Percentiles rank a stretch among this genome's conserved stretches.
These are phyloP conservation scores for Chiloscyllium punctatum DNA, from an alignment of 2,797 vertebrate genomes.

Conservation along the genomic window DNA sequence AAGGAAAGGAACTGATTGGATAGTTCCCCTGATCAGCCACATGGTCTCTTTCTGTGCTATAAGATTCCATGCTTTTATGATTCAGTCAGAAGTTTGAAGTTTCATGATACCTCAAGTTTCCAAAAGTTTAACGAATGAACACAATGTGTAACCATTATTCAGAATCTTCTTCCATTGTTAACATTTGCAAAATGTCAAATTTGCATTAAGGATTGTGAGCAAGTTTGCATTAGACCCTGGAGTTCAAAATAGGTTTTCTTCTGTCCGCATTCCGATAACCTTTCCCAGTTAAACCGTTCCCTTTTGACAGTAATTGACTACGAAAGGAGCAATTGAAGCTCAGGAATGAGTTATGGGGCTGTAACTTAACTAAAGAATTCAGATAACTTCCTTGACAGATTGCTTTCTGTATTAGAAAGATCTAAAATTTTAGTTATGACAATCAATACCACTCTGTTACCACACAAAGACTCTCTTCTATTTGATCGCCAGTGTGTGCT, in stretches of 20 bases:
- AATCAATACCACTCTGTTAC: not conserved
- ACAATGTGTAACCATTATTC: not conserved
- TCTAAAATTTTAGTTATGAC: not conserved
- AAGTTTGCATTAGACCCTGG: not conserved
- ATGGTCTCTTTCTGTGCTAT: not conserved
- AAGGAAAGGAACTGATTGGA: not conserved
- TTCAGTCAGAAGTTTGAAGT: not conserved
- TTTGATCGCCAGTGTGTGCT: not conserved
- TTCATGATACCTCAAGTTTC: not conserved
- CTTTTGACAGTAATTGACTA: not conserved
- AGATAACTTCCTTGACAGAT: not conserved
- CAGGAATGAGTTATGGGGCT: not conserved
- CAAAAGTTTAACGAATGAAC: too few species aligned
- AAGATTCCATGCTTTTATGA: not conserved
- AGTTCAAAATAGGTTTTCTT: not conserved
- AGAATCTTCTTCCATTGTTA: not conserved
- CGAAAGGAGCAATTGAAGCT: not conserved
- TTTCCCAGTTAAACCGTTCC: not conserved
- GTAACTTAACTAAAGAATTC: not conserved
- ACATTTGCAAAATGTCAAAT: not conserved
- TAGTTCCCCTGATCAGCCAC: not conserved
- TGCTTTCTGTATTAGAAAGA: not conserved
- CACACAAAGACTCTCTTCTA: not conserved
- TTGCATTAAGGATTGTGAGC: not conserved
- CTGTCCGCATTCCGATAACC: not conserved